These are phyloP conservation scores for Mantis religiosa DNA, from an alignment of 2,888 invertebrate genomes.

Conservation along the genomic window DNA sequence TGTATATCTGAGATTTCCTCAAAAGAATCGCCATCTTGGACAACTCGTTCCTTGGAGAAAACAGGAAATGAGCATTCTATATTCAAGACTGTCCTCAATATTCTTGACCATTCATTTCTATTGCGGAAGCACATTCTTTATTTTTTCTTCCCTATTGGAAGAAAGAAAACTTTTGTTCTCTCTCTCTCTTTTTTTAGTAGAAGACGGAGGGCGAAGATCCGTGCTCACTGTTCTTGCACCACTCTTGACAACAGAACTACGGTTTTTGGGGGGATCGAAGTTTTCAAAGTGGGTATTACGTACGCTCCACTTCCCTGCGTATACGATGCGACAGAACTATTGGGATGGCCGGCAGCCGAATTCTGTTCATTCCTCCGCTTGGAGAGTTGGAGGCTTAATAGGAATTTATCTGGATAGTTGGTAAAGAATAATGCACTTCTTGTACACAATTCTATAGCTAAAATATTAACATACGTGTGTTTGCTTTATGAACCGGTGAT, in stretches of 20 bases:
- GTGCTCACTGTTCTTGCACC: neutral
- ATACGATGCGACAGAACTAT: neutral
- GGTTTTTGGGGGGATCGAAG: neutral
- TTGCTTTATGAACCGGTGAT: no score
- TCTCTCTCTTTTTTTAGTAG: neutral
- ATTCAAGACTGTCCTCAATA: neutral
- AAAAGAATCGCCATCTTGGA: neutral
- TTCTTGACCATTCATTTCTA: neutral
- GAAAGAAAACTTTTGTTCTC: neutral
- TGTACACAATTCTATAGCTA: no score
- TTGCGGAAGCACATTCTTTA: neutral
- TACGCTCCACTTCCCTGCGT: constrained; percentile 6
- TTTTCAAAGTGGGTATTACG: neutral
- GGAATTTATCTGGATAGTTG: neutral
- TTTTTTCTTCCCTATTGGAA: neutral
- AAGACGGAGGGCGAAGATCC: neutral
- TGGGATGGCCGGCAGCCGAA: neutral
- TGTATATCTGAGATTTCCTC: neutral
- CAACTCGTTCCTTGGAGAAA: neutral
- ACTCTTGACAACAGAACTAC: neutral
- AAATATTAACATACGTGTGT: no score
- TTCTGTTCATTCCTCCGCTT: neutral
- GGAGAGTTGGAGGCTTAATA: neutral
- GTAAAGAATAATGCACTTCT: no score
- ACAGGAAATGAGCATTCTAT: neutral